Conservation (phyloP, 2,797 vertebrate genomes). For the Coccyzus lansbergi region DNA sequence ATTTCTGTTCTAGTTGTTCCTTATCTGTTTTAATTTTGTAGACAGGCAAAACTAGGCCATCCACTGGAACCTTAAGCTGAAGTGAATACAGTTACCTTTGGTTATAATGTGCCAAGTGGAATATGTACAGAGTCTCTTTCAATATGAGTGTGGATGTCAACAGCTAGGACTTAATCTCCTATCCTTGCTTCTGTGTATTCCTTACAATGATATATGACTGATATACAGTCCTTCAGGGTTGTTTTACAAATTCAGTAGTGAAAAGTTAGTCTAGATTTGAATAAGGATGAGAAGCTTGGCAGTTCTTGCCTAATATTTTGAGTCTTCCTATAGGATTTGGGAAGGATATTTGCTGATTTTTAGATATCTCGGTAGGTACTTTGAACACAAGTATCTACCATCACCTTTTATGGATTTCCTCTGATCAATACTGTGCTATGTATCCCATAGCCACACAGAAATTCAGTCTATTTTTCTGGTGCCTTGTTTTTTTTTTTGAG, state of each 20-base stretch:
- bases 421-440: not conserved
- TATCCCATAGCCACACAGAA: not conserved
- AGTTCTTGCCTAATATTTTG: not conserved
- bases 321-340: not conserved
- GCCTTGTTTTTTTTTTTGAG: not conserved
- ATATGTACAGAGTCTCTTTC: not conserved
- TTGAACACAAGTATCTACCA: not conserved
- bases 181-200: not conserved
- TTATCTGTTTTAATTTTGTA: constrained; percentile 16
- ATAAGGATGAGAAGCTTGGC: not conserved
- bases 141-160: not conserved
- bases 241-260: not conserved
- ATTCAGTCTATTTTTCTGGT: not conserved
- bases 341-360: not conserved
- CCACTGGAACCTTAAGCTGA: constrained; percentile 1
- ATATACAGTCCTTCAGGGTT: not conserved
- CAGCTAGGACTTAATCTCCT: not conserved
- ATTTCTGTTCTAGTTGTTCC: not conserved
- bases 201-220: not conserved
- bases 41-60: constrained; percentile 30
- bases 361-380: not conserved
- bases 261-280: constrained; percentile 6
- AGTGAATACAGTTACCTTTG: not conserved
- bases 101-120: not conserved
- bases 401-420: not conserved